Evolutionary conservation across 53 echinoderm and acorn worm species (phyloP).

Genomic region (Paelopatides confundens): DNA sequence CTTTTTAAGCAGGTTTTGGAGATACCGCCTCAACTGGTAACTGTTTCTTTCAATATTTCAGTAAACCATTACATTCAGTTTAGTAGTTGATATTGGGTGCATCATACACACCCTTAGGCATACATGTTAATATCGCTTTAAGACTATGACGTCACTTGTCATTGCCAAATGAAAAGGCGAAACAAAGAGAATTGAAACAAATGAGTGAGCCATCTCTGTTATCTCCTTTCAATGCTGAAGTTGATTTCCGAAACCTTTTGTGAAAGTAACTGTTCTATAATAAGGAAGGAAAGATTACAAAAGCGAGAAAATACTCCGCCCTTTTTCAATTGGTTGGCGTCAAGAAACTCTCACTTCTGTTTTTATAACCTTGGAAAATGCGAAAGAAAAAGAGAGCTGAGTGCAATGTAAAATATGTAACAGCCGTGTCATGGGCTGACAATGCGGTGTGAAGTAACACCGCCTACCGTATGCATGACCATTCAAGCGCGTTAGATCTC

Average conservation of each 20-base stretch:
- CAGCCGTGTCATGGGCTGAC: constrained; percentile 39
- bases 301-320: constrained; percentile 12
- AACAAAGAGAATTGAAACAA: constrained; percentile 25
- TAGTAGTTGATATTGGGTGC: too few species aligned
- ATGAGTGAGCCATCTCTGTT: constrained; percentile 21
- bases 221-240: constrained; percentile 24
- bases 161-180: background rate
- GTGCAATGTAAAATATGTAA: constrained; percentile 30
- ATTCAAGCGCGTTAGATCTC: constrained; percentile 45
- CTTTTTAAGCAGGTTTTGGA: too few species aligned
- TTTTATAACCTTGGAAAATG: constrained; percentile 44
- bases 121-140: constrained; percentile 22
- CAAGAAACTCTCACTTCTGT: constrained; percentile 33
- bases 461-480: constrained; percentile 39
- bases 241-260: constrained; percentile 16
- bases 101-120: too few species aligned
- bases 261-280: constrained; percentile 4
- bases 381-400: constrained; percentile 26
- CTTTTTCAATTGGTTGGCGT: constrained; percentile 41
- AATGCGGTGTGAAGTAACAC: constrained; percentile 38
- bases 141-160: background rate
- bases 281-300: constrained; percentile 19
- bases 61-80: too few species aligned
- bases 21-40: too few species aligned
- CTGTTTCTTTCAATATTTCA: too few species aligned